Evolutionary conservation across 2,888 invertebrate species (phyloP), one percentile per base, ranked within the genome.

Genomic region (Venusia cambrica): DNA sequence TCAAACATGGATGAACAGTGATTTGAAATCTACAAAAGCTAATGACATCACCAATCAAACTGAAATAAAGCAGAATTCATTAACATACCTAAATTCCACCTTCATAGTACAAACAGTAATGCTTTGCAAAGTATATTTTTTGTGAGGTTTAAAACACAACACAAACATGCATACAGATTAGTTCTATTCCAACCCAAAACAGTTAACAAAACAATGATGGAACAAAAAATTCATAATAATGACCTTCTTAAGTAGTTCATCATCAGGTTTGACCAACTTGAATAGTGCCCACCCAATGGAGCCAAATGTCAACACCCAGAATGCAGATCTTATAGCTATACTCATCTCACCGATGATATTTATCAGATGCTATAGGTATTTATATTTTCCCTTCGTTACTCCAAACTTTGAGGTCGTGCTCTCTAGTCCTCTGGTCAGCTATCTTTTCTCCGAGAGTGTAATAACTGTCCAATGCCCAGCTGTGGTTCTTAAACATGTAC

Each of bases 401-500:
- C 92, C 91, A 92, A 64, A 88, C 72, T 47, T 75, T 74, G 32
- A 88, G 64, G 72, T 92, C 92, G 27, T 78, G 51, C 47, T 89
- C 75, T 45, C 93, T 76, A 11, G 76, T 85, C 40, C 73, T 80
- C 35, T 70, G 69, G 17, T 89, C 77, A 31, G 90, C 88, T 4
- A 92, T 49, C 19, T 76, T 65, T 76, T 94, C 94, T 33, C 93
- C 93, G 12, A 93, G 55, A 51, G 76, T 75, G 69, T 95, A 95
- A 71, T 92, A 95, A 26, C 88, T 81, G 50, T 94, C 90, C 44
- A 95, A 76, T 14, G 91, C 62, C 58, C 75, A 87, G 28, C 92
- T 92, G 67, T 83, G 92, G 47, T 93, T 91, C 34, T 91, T 85
- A 71, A 88, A 81, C 73, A 93, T 89, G 62, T 91, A 92, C 53